Evolutionary conservation across 1,140 invertebrate species (phyloP).

Genomic region (Solen grandis): DNA sequence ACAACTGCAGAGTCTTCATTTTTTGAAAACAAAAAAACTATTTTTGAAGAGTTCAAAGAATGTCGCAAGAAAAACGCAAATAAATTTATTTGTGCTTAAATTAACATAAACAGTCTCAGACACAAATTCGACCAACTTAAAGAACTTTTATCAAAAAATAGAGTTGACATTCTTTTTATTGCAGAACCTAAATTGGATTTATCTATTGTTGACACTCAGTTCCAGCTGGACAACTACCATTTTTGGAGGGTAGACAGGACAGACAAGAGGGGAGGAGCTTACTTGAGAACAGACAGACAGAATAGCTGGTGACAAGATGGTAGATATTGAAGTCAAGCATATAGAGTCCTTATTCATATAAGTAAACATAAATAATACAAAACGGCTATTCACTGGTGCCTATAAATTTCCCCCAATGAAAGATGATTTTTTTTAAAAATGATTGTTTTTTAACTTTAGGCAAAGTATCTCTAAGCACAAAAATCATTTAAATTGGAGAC

Average conservation of each 20-base stretch:
- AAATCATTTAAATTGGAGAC: constrained; percentile 22
- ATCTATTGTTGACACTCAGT: constrained; percentile 35
- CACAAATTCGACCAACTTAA: constrained; percentile 14
- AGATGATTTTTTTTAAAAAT: constrained; percentile 8
- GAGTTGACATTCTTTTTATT: constrained; percentile 40
- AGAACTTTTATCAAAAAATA: constrained; percentile 24
- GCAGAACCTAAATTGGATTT: constrained; percentile 48
- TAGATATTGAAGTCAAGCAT: neutral
- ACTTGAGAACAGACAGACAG: constrained; percentile 26
- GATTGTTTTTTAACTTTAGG: neutral
- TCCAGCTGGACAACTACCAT: constrained; percentile 36
- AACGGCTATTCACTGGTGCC: constrained; percentile 6
- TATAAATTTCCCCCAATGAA: constrained; percentile 23
- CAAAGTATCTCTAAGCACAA: constrained; percentile 6
- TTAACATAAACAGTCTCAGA: constrained; percentile 35
- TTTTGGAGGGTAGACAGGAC: constrained; percentile 37
- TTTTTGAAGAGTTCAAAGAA: neutral
- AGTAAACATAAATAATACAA: neutral
- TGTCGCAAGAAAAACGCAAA: neutral
- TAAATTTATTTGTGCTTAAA: no score
- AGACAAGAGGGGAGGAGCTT: constrained; percentile 17
- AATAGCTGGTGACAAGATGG: constrained; percentile 4
- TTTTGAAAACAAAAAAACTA: neutral
- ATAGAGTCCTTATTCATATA: constrained; percentile 4
- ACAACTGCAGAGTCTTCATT: neutral